A percentile compares a stretch with the other conserved stretches of the same genome.
Evolutionary conservation across 2,888 invertebrate genomes (phyloP).

Genomic region (Polymixis flavicincta): DNA sequence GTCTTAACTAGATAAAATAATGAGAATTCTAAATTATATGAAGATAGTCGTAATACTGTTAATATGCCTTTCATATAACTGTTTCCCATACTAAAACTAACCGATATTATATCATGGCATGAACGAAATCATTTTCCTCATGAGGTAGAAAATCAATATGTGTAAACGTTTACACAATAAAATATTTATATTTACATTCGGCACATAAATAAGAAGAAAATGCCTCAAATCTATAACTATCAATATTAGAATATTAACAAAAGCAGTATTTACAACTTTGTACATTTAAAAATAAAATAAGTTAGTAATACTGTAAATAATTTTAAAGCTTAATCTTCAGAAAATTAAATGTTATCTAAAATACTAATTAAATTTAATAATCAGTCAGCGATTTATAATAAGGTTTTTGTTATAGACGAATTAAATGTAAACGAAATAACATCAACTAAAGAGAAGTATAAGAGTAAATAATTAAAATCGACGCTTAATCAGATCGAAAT

Average conservation of each 20-base stretch:
- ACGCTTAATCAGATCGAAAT: constrained; percentile 39
- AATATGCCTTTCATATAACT: constrained; percentile 20
- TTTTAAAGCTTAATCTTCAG: constrained; percentile 86
- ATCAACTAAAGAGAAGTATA: constrained; percentile 1
- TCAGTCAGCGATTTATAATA: constrained; percentile 78
- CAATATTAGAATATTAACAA: constrained; percentile 74
- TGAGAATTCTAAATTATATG: background rate
- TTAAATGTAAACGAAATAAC: constrained; percentile 20
- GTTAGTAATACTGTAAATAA: constrained; percentile 90
- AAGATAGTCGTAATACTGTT: background rate
- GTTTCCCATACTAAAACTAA: constrained; percentile 45
- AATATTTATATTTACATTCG: constrained; percentile 70
- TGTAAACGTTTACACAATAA: constrained; percentile 70
- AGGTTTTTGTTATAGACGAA: constrained; percentile 45
- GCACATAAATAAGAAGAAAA: constrained; percentile 66
- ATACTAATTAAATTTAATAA: constrained; percentile 75
- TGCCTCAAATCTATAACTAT: constrained; percentile 59
- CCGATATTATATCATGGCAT: constrained; percentile 66
- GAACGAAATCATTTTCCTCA: constrained; percentile 75
- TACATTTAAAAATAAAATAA: constrained; percentile 86
- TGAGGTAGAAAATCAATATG: constrained; percentile 89
- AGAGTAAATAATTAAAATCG: constrained; percentile 18
- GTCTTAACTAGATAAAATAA: background rate
- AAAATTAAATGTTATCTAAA: constrained; percentile 68
- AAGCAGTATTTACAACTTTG: constrained; percentile 86